Conservation (phyloP, 2,113 vertebrate genomes). For the Labrus mixtus region DNA sequence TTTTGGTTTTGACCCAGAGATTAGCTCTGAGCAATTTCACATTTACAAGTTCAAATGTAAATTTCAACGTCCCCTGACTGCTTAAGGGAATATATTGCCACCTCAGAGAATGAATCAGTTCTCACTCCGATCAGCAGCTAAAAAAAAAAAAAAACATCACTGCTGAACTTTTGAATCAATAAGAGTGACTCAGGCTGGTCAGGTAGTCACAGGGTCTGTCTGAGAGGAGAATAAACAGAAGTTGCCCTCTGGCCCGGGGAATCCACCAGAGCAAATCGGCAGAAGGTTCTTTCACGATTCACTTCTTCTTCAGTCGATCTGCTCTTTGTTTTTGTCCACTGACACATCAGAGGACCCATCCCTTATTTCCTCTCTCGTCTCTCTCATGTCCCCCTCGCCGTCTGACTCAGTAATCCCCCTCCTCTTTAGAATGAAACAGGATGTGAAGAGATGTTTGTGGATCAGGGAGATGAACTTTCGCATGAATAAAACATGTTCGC, state of each 20-base stretch:
- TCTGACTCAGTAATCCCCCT: not conserved
- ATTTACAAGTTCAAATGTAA: too few relatives aligned
- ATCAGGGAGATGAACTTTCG: constrained; percentile 3
- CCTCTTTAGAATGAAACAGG: not conserved
- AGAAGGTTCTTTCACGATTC: not conserved
- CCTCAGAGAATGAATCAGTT: too few relatives aligned
- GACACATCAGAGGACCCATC: not conserved
- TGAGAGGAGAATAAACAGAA: constrained; percentile 16
- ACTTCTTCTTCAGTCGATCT: not conserved
- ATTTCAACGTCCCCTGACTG: too few relatives aligned
- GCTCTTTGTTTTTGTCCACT: constrained; percentile 8
- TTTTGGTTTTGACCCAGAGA: too few relatives aligned
- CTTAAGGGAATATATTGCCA: too few relatives aligned
- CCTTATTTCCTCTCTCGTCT: constrained; percentile 38
- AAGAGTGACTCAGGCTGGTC: too few relatives aligned
- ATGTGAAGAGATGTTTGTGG: constrained; percentile 31
- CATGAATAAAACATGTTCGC: not conserved
- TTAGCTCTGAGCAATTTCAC: too few relatives aligned
- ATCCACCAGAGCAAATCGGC: not conserved
- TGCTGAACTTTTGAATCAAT: too few relatives aligned
- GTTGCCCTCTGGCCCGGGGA: constrained; percentile 19
- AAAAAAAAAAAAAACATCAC: too few relatives aligned
- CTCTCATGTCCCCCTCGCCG: not conserved
- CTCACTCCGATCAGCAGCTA: too few relatives aligned
- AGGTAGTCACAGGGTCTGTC: not conserved